Evolutionary conservation across 1,140 invertebrate genomes (phyloP), one percentile per base, ranked within the genome.

Genomic region (Orchesella cincta): DNA sequence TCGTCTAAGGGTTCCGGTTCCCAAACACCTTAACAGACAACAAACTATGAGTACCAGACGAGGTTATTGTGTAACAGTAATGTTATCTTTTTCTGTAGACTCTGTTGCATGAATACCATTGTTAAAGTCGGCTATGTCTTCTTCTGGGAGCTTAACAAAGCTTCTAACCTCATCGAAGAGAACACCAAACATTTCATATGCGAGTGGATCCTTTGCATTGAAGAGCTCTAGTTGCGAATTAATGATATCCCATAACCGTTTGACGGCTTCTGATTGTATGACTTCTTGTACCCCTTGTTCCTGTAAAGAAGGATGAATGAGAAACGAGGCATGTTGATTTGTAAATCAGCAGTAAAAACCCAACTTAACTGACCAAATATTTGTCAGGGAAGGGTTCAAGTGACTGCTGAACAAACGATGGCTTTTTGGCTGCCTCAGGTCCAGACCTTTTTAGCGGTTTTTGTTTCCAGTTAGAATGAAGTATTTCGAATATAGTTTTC

Each of bases 1-100:
- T 73, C 71, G n/a, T 73, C 39, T 14, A 73, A n/a, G 16, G 71
- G 71, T 20, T 46, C 39, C 2, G 71, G 71, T 26, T 73, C 71
- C 71, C 71, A 73, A 18, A 39, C 18, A 1, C 71, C 71, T 67
- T 18, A 14, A 57, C n/a, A 5, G 26, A 5, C 23, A 29, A 3
- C n/a, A n/a, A n/a, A n/a, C n/a, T n/a, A n/a, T n/a, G n/a, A n/a
- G n/a, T n/a, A n/a, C n/a, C n/a, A n/a, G n/a, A n/a, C n/a, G n/a
- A n/a, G n/a, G n/a, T n/a, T n/a, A n/a, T n/a, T n/a, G n/a, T n/a
- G n/a, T n/a, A n/a, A n/a, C n/a, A n/a, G n/a, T n/a, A 51, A 51
- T 51, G n/a, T 51, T n/a, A 51, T 51, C 46, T 12, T 51, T n/a
- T n/a, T 51, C n/a, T 51, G n/a, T 51, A n/a, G 46, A n/a, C 12